phyloP scores from a whole-genome alignment of 2,888 invertebrate genomes.

The Andrena praecox region DNA sequence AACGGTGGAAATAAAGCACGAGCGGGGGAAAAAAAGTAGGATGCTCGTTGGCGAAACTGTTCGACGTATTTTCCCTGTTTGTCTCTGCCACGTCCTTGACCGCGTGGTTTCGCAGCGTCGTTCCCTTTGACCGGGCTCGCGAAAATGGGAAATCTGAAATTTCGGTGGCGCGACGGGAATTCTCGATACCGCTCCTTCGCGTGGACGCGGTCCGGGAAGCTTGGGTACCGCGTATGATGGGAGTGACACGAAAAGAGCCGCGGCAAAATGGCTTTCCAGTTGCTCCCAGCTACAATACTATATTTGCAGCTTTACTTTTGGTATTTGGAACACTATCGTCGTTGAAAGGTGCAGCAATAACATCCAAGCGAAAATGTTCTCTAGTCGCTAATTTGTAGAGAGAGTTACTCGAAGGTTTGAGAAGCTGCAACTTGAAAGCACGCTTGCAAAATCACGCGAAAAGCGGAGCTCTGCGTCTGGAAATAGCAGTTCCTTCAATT shows the following conservation, averaged over 20 bases:
- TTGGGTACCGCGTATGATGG: background rate
- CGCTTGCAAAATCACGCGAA: no score
- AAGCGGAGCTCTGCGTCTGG: no score
- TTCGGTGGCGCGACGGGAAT: conserved; percentile 6
- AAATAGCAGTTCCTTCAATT: no score
- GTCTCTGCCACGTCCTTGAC: conserved; percentile 22
- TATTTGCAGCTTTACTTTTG: background rate
- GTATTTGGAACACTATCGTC: background rate
- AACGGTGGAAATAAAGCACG: conserved; percentile 15
- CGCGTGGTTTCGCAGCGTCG: background rate
- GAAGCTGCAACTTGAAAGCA: no score
- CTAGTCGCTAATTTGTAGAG: no score
- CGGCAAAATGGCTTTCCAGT: background rate
- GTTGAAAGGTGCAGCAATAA: background rate
- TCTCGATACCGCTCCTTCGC: background rate
- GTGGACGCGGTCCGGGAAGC: background rate
- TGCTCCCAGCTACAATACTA: background rate
- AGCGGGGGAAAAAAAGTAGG: background rate
- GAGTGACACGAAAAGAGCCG: background rate
- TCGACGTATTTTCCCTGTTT: conserved; percentile 9
- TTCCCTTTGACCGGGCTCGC: conserved; percentile 2
- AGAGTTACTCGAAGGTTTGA: no score
- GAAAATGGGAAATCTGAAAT: conserved; percentile 10
- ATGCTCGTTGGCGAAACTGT: conserved; percentile 32
- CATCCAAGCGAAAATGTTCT: no score